Evolutionary conservation across 2,888 invertebrate genomes (phyloP), one percentile per base, ranked within the genome.

Genomic region (Lycaena phlaeas): DNA sequence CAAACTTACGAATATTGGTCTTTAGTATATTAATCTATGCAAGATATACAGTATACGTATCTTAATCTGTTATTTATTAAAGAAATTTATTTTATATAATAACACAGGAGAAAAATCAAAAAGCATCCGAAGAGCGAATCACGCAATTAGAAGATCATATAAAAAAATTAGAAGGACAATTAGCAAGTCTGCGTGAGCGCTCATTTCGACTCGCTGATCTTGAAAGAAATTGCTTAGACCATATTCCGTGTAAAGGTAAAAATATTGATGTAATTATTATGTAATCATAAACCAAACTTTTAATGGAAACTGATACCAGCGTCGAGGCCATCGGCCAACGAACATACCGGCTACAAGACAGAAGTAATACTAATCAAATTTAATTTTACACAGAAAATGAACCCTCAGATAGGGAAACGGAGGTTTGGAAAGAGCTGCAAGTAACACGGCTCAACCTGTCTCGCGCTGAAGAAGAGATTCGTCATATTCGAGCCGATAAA

Each of bases 391-490:
- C 45, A 82, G 82, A 82, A 57, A 61, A 37, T 25, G 75, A 79
- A 43, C 82, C 82, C 4, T 56, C 76, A 1, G 75, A 82, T 27
- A 73, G 75, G 48, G 87, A 87, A 57, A 72, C 81, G 0, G 77
- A 79, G 34, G 59, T 87, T 44, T 87, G 78, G 75, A 78, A 76
- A 52, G 86, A 87, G 42, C 61, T 87, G 9, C 76, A 85, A 57
- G 61, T 56, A 10, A 66, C 76, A 0, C 61, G 71, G 29, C 53
- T 57, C 3, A 64, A 71, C 0, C 51, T 86, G 15, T 57, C 64
- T 1, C 63, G 63, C 4, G 68, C 76, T 1, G 81, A 78, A 45
- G 74, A 84, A 41, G 75, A 77, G 40, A 53, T 85, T 3, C 56
- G 63, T 1, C 70, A 73, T 44, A 63, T 84, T 46, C 66, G 77